These are phyloP conservation scores for Loxodonta africana DNA, from an alignment of 2,113 vertebrate genomes.

Conservation along the genomic window DNA sequence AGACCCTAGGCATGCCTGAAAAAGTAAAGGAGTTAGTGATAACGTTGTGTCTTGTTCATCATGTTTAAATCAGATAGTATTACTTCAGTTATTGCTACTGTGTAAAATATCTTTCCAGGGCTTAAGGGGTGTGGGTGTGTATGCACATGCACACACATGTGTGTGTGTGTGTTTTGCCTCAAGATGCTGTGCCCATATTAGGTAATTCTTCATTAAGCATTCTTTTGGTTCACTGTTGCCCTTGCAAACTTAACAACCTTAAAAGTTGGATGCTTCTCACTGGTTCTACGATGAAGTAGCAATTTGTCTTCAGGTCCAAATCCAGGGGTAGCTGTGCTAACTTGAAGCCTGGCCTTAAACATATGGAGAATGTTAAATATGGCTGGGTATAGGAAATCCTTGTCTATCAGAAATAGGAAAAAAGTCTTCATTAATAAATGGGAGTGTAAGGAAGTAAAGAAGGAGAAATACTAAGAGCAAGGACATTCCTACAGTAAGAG, in stretches of 20 bases:
- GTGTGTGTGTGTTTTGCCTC: slow-evolving; percentile 47
- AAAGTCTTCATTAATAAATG: background rate
- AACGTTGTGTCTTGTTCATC: background rate
- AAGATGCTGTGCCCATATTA: slow-evolving; percentile 76
- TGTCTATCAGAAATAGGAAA: background rate
- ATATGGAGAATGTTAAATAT: slow-evolving; percentile 78
- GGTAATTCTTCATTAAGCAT: slow-evolving; percentile 79
- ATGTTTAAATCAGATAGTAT: background rate
- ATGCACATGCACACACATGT: background rate
- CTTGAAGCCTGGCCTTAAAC: slow-evolving; percentile 83
- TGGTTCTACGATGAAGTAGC: slow-evolving; percentile 87
- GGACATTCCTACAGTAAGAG: background rate
- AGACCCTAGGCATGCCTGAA: background rate
- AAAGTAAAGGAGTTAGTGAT: background rate
- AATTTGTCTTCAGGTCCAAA: slow-evolving; percentile 86
- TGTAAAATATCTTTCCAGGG: background rate
- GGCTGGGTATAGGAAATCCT: slow-evolving; percentile 45
- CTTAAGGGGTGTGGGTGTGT: background rate
- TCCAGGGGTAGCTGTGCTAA: slow-evolving; percentile 85
- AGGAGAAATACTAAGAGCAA: slow-evolving; percentile 16
- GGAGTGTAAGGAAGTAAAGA: slow-evolving; percentile 7
- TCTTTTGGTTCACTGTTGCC: slow-evolving; percentile 85
- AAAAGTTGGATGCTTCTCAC: slow-evolving; percentile 85
- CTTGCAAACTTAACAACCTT: slow-evolving; percentile 86
- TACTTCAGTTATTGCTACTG: background rate